A percentile compares a stretch with the other conserved stretches of the same genome.
Conservation (phyloP, 2,888 invertebrate genomes). For the Noctuana brunneofusca region DNA sequence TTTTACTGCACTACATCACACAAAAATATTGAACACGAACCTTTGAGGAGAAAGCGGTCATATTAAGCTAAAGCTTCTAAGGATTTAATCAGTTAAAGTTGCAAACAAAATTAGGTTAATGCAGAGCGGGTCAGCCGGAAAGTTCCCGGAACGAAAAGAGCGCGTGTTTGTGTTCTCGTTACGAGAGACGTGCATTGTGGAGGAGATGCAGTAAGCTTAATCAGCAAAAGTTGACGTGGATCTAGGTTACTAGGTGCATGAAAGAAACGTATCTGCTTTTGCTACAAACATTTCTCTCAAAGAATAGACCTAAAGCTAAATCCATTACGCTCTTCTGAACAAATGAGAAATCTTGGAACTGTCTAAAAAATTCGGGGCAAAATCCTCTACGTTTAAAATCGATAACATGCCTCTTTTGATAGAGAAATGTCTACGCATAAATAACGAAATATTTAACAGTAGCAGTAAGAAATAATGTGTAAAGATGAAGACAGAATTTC, state of each 20-base stretch:
- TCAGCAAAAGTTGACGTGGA: conserved; percentile 8
- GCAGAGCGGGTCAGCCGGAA: conserved; percentile 5
- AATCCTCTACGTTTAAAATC: neutral
- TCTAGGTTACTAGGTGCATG: conserved; percentile 12
- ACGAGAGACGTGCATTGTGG: conserved; percentile 12
- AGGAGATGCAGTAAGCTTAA: conserved; percentile 3
- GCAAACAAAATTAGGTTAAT: conserved; percentile 29
- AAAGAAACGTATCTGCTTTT: neutral
- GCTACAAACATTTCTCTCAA: neutral
- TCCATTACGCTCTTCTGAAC: neutral
- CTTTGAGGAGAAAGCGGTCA: too few relatives aligned
- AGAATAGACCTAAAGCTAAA: neutral
- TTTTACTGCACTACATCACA: too few relatives aligned
- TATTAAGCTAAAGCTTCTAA: conserved; percentile 3
- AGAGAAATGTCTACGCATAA: neutral
- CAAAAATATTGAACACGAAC: neutral
- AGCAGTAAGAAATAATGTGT: too few relatives aligned
- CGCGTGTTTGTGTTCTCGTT: conserved; percentile 17
- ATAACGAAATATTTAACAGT: too few relatives aligned
- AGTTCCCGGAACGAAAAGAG: conserved; percentile 23
- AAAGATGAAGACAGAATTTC: too few relatives aligned
- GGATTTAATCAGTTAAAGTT: conserved; percentile 10
- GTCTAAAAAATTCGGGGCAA: neutral
- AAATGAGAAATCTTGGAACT: neutral
- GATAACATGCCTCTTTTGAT: neutral